Evolutionary conservation across 2,113 vertebrate genomes (phyloP), one percentile per base, ranked within the genome.

Genomic region (Atrichornis clamosus): DNA sequence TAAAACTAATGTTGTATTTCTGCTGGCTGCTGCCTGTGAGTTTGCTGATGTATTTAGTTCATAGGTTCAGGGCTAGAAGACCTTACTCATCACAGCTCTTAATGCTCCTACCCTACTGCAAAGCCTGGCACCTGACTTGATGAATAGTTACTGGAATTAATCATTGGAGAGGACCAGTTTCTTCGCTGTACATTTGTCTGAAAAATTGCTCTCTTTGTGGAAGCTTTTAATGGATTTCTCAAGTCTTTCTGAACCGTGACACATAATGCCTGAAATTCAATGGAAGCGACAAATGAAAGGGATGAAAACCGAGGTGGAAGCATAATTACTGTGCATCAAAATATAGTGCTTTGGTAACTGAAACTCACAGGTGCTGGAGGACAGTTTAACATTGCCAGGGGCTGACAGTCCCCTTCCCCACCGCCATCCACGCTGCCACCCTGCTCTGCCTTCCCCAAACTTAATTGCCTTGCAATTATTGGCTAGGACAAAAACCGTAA

Each of bases 1-100:
- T 94, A 87, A 92, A 96, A 94, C 92, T 90, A 94, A 97, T 93
- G 92, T 79, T 87, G 67, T 90, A 89, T 91, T 95, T 95, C 92
- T 97, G 84, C 70, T 95, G 35, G 93, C 81, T 95, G 90, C 70
- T 93, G 84, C 80, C 75, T 2, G 4, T 52, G 42, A 37, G 13
- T 87, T 95, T 95, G 80, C 93, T 95, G 95, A 93, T 97, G 87
- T 95, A 79, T 89, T 95, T 93, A 63, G 92, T 90, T 87, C 92
- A 70, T 17, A 83, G 63, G 85, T 93, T 96, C 89, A 95, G 46
- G 84, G 81, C 79, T 89, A 95, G 91, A 95, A 91, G 84, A 93
- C 95, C 93, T 96, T 94, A 91, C 96, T 95, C 92, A 95, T 95
- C 82, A 89, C 55, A 86, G 81, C 75, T 78, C 59, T 95, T 91